These are phyloP conservation scores for Bimastos eiseni DNA, from an alignment of 2,888 invertebrate species.

Conservation along the genomic window DNA sequence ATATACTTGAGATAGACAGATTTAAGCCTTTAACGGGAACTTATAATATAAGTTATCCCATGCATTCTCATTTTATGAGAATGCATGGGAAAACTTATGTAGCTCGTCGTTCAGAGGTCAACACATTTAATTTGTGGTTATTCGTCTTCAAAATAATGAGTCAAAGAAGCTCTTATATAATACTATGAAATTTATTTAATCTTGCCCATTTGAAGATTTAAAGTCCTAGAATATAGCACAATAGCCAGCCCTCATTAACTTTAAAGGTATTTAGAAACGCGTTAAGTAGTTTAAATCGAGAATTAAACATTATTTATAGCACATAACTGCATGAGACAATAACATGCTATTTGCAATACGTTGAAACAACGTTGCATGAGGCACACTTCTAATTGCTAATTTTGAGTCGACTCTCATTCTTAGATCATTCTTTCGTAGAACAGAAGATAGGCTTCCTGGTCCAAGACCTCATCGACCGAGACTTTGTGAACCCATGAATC, in stretches of 20 bases:
- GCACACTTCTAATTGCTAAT: not conserved
- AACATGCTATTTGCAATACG: not conserved
- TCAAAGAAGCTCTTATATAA: no score
- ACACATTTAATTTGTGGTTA: no score
- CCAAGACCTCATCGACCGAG: not conserved
- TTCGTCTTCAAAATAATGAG: no score
- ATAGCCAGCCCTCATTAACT: not conserved
- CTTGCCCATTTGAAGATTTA: not conserved
- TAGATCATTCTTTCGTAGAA: not conserved
- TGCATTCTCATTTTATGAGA: no score
- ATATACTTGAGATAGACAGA: not conserved
- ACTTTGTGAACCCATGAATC: not conserved
- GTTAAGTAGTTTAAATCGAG: no score
- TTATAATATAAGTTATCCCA: no score
- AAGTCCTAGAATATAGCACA: not conserved
- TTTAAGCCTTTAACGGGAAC: no score
- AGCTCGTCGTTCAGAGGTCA: no score
- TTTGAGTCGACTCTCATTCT: not conserved
- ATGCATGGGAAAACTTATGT: no score
- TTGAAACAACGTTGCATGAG: not conserved
- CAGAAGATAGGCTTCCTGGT: slow-evolving; percentile 24
- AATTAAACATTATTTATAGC: no score
- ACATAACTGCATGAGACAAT: no score
- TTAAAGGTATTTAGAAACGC: no score
- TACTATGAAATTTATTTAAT: not conserved